Percentiles rank a stretch among this genome's conserved stretches.
phyloP scores from a whole-genome alignment of 2,888 invertebrate genomes.

The Drosophila hamatofila region DNA sequence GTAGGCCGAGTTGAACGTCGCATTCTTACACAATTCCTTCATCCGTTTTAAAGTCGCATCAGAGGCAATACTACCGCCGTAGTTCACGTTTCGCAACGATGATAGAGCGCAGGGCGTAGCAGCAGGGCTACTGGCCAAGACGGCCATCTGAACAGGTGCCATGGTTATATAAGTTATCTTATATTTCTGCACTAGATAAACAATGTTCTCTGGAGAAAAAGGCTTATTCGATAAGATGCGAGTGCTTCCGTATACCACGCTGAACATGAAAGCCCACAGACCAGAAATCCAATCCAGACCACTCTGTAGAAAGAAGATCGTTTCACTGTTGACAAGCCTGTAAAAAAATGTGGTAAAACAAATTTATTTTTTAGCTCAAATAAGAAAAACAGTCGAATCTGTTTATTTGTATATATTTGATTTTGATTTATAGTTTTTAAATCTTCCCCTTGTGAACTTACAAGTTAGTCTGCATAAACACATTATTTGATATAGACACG shows the following conservation, averaged over 20 bases:
- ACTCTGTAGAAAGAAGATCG: slow-evolving; percentile 56
- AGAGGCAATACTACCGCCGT: slow-evolving; percentile 55
- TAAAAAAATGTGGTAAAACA: neutral
- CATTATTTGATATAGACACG: slow-evolving; percentile 59
- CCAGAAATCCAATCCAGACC: slow-evolving; percentile 75
- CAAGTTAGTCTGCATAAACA: slow-evolving; percentile 52
- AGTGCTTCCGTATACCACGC: slow-evolving; percentile 52
- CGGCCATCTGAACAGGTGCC: slow-evolving; percentile 69
- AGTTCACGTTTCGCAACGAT: slow-evolving; percentile 50
- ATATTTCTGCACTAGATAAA: slow-evolving; percentile 67
- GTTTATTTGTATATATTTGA: too few species aligned
- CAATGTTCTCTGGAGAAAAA: slow-evolving; percentile 62
- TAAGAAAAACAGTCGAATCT: too few species aligned
- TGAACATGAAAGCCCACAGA: slow-evolving; percentile 43
- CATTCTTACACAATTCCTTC: slow-evolving; percentile 46
- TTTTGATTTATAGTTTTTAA: too few species aligned
- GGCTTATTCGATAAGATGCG: slow-evolving; percentile 70
- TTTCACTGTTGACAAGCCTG: slow-evolving; percentile 53
- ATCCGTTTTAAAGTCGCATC: slow-evolving; percentile 30
- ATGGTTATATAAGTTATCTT: slow-evolving; percentile 51
- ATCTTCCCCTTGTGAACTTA: too few species aligned
- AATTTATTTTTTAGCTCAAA: neutral
- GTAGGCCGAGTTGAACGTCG: slow-evolving; percentile 47
- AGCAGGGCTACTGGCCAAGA: slow-evolving; percentile 43
- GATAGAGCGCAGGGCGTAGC: slow-evolving; percentile 45